These are phyloP conservation scores for Torymus aiolomorphi DNA, from an alignment of 2,888 invertebrate species.

Conservation along the genomic window DNA sequence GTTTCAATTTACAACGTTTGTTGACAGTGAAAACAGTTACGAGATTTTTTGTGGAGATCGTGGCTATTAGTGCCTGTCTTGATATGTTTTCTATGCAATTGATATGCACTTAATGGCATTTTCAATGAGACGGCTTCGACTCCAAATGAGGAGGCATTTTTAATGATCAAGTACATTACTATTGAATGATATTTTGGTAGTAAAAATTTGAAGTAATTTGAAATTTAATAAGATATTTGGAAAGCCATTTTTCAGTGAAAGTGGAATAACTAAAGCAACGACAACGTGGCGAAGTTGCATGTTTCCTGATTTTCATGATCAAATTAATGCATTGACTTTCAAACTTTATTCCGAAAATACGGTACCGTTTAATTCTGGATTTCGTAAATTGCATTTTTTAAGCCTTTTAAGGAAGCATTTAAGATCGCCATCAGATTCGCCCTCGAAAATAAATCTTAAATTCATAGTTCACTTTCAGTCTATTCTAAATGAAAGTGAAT, in stretches of 20 bases:
- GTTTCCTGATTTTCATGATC: constrained; percentile 31
- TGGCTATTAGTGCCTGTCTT: too few relatives aligned
- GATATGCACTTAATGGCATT: too few relatives aligned
- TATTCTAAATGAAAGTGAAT: neutral
- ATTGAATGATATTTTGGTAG: too few relatives aligned
- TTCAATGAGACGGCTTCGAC: too few relatives aligned
- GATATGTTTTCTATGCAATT: too few relatives aligned
- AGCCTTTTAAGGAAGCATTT: neutral
- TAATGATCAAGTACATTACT: too few relatives aligned
- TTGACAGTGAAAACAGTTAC: too few relatives aligned
- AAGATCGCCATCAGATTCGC: neutral
- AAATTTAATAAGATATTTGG: neutral
- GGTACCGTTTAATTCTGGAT: too few relatives aligned
- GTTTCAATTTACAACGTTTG: too few relatives aligned
- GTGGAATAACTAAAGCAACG: constrained; percentile 55
- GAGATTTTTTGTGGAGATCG: too few relatives aligned
- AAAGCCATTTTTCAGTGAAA: constrained; percentile 50
- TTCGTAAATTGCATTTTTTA: too few relatives aligned
- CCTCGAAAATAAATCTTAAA: neutral
- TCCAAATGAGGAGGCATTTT: too few relatives aligned
- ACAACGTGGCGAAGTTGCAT: constrained; percentile 48
- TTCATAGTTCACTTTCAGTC: neutral
- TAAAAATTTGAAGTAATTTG: neutral
- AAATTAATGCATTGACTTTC: constrained; percentile 26
- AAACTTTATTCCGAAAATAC: neutral